Conservation (phyloP, 1,140 invertebrate species). For the Charaxes varanes region DNA sequence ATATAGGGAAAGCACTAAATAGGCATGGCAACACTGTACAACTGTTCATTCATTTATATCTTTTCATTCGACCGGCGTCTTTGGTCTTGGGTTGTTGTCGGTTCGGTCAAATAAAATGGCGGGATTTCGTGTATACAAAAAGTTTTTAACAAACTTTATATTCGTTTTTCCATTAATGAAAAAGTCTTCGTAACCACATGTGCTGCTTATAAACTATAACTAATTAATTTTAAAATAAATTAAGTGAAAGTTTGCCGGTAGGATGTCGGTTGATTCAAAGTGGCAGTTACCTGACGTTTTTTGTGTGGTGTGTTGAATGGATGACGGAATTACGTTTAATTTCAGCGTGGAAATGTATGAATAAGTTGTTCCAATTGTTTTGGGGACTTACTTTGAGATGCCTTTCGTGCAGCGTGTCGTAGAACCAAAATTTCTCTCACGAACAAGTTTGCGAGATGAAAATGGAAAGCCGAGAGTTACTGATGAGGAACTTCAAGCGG, state of each 20-base stretch:
- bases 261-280: constrained; percentile 72
- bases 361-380: constrained; percentile 45
- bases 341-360: constrained; percentile 59
- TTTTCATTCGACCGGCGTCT: constrained; percentile 50
- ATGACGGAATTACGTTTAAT: constrained; percentile 66
- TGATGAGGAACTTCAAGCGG: constrained; percentile 83
- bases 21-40: constrained; percentile 6
- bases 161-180: constrained; percentile 33
- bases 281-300: constrained; percentile 73
- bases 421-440: constrained; percentile 80
- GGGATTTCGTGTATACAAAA: constrained; percentile 60
- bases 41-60: constrained; percentile 10
- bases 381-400: constrained; percentile 72
- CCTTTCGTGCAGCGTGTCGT: constrained; percentile 83
- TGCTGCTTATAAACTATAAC: constrained; percentile 15
- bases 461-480: constrained; percentile 75
- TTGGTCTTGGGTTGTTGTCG: constrained; percentile 19
- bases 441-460: constrained; percentile 75
- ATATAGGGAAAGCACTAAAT: background rate
- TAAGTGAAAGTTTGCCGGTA: constrained; percentile 56
- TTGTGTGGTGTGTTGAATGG: constrained; percentile 71
- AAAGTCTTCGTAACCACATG: constrained; percentile 12
- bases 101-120: constrained; percentile 38
- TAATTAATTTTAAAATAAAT: constrained; percentile 25
- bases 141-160: constrained; percentile 61